Percentiles rank a stretch among this genome's conserved stretches.
Conservation (phyloP, 2,888 invertebrate genomes). For the Flexamia atlantica region DNA sequence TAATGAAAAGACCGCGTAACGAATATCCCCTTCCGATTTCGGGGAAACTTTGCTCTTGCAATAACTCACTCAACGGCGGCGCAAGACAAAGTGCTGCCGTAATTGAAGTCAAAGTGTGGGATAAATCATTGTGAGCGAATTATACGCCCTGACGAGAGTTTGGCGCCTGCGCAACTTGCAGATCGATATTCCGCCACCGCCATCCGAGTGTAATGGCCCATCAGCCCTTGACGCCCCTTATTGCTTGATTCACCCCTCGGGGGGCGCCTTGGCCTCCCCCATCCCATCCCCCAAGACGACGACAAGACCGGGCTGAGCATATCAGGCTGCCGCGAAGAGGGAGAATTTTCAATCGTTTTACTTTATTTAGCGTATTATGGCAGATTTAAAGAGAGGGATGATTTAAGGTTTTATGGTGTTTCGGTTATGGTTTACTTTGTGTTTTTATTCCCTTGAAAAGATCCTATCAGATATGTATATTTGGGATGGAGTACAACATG, state of each 20-base stretch:
- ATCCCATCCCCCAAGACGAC: neutral
- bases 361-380: neutral
- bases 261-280: neutral
- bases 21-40: slow-evolving; percentile 27
- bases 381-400: neutral
- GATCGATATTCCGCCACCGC: slow-evolving; percentile 30
- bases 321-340: slow-evolving; percentile 1
- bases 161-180: neutral
- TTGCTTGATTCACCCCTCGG: slow-evolving; percentile 39
- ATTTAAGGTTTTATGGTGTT: neutral
- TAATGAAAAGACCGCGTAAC: slow-evolving; percentile 19
- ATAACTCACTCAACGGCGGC: slow-evolving; percentile 23
- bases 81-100: slow-evolving; percentile 24
- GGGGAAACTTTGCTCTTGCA: slow-evolving; percentile 16
- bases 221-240: slow-evolving; percentile 41
- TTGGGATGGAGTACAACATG: no score
- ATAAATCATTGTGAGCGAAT: slow-evolving; percentile 47
- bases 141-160: neutral
- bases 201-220: slow-evolving; percentile 37
- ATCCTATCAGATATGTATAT: no score
- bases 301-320: neutral
- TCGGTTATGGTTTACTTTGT: neutral
- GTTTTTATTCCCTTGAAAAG: no score
- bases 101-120: slow-evolving; percentile 50
- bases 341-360: slow-evolving; percentile 32